Evolutionary conservation across 2,888 invertebrate species (phyloP), one percentile per base, ranked within the genome.

Genomic region (Eupithecia insigniata): DNA sequence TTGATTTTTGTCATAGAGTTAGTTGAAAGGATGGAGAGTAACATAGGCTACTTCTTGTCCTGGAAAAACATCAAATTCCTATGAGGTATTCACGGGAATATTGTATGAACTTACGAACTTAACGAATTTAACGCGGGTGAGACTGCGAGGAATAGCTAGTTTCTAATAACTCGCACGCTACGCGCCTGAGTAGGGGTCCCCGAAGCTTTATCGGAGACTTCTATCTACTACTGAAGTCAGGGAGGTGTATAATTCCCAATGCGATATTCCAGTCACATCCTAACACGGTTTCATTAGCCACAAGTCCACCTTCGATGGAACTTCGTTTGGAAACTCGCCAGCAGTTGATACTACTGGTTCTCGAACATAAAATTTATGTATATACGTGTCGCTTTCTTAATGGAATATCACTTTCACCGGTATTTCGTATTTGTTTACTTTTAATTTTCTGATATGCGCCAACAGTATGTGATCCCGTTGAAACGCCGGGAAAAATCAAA

Each of bases 291-390:
- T 71, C 69, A 74, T 71, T 74, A 74, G 71, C 71, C 32, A 39
- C 58, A 26, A 58, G 71, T 60, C 60, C 69, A 69, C 58, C 62
- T 74, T 34, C 69, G 34, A 55, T 71, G 51, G 64, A 73, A 71
- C 74, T 74, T 74, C 68, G 61, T 66, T 73, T 74, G 74, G 74
- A 69, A 43, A 39, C 22, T 43, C 62, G 74, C 71, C 74, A 74
- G 66, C 36, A 8, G 32, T 18, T 5, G 12, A 14, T 10, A 74
- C 69, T 55, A 67, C 26, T 51, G 14, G 32, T 71, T 69, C 39
- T 69, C 66, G 55, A 68, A 60, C 7, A 34, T 39, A 46, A 55
- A 55, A 14, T 55, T 2, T 16, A 36, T 12, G n/a, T n/a, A n/a
- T n/a, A 36, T 8, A 36, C 34, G 34, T 8, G 34, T 36, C 10